These are phyloP conservation scores for Streblospio benedicti DNA, from an alignment of 1,140 invertebrate species.

Conservation along the genomic window DNA sequence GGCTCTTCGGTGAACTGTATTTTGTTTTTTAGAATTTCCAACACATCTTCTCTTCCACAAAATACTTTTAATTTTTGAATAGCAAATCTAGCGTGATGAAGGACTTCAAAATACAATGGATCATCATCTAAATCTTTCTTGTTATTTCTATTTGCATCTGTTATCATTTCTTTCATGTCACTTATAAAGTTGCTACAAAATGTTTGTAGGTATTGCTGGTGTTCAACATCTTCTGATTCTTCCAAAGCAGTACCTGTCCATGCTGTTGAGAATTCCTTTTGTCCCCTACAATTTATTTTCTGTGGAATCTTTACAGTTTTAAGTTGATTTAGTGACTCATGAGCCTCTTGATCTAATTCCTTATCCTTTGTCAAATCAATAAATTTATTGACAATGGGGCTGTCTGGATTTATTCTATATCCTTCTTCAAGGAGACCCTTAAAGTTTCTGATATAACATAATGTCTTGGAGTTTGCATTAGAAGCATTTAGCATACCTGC, in stretches of 20 bases:
- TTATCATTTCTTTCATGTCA: neutral
- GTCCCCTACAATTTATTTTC: too few relatives aligned
- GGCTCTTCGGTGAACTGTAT: neutral
- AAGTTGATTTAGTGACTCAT: neutral
- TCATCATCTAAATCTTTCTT: neutral
- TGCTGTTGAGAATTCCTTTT: too few relatives aligned
- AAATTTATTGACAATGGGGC: neutral
- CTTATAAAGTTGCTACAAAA: neutral
- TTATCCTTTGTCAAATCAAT: neutral
- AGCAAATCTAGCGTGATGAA: neutral
- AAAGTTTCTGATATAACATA: neutral
- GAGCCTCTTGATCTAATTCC: neutral
- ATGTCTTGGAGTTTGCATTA: neutral
- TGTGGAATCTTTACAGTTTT: too few relatives aligned
- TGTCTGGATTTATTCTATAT: neutral
- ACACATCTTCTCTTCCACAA: neutral
- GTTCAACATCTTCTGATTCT: too few relatives aligned
- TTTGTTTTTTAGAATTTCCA: neutral
- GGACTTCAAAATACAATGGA: neutral
- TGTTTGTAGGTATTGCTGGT: neutral
- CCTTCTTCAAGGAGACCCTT: neutral
- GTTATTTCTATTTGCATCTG: neutral
- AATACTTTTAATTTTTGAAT: neutral
- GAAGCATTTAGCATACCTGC: neutral
- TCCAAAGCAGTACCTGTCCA: too few relatives aligned